These are phyloP conservation scores for Anguilla pacifica DNA, from an alignment of 2,797 vertebrate species.

Conservation along the genomic window DNA sequence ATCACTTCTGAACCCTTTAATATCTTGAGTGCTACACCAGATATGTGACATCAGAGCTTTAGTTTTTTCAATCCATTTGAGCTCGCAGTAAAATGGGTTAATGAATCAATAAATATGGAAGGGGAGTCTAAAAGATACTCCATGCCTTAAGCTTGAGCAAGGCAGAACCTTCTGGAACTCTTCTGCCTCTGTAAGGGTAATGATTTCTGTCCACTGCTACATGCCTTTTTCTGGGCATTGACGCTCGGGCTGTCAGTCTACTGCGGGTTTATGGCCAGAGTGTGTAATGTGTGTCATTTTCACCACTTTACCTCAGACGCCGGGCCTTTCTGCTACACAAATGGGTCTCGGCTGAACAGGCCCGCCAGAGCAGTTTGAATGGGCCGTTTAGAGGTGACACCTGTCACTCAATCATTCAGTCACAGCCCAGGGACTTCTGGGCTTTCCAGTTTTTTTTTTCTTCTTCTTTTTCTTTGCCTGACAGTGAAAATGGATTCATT, in stretches of 20 bases:
- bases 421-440: background rate
- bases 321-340: constrained; percentile 25
- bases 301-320: constrained; percentile 31
- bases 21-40: background rate
- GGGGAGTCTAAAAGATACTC: background rate
- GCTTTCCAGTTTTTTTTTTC: background rate
- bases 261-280: constrained; percentile 45
- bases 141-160: constrained; percentile 41
- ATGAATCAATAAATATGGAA: constrained; percentile 29
- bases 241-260: constrained; percentile 33
- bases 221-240: constrained; percentile 49
- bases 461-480: constrained; percentile 16
- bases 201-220: constrained; percentile 48
- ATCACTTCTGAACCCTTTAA: background rate
- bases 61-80: background rate
- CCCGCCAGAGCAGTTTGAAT: constrained; percentile 23
- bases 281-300: constrained; percentile 44
- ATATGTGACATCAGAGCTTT: background rate
- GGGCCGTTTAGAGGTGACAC: too few species aligned
- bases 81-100: background rate
- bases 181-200: constrained; percentile 46
- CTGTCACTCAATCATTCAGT: background rate
- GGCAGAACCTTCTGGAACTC: constrained; percentile 36
- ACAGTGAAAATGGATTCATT: constrained; percentile 25
- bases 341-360: constrained; percentile 27